These are phyloP conservation scores for Microcebus jonahi DNA, from an alignment of 2,113 vertebrate species.

Conservation along the genomic window DNA sequence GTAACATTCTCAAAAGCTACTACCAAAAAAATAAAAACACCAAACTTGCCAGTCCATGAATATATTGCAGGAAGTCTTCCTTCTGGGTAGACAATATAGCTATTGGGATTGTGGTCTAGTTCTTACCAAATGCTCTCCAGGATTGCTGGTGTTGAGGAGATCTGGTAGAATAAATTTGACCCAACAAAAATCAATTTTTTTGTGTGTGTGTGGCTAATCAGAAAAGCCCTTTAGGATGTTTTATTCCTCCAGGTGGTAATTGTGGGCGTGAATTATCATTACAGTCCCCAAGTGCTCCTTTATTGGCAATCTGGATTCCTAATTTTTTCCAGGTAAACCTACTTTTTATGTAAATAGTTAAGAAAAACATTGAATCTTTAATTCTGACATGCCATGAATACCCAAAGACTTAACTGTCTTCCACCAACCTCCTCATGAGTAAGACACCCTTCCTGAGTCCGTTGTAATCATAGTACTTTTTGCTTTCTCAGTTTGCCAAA, in stretches of 20 bases:
- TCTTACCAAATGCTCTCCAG: not conserved
- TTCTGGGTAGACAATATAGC: not conserved
- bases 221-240: not conserved
- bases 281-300: not conserved
- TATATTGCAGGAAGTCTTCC: not conserved
- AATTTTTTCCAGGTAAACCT: constrained; percentile 13
- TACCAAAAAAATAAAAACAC: not conserved
- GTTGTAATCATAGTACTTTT: not conserved
- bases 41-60: not conserved
- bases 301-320: not conserved
- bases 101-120: not conserved
- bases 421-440: not conserved
- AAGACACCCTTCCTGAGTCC: not conserved
- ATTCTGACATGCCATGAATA: not conserved
- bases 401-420: not conserved
- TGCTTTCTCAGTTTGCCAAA: not conserved
- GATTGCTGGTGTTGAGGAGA: not conserved
- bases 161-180: not conserved
- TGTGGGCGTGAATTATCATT: not conserved
- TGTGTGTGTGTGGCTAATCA: not conserved
- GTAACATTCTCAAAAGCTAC: not conserved
- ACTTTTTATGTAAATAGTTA: constrained; percentile 8
- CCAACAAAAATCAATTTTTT: not conserved
- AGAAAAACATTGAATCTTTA: not conserved
- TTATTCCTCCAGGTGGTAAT: not conserved